Base-by-base conservation (phyloP, 2,113 vertebrate genomes). In the Naja naja region DNA sequence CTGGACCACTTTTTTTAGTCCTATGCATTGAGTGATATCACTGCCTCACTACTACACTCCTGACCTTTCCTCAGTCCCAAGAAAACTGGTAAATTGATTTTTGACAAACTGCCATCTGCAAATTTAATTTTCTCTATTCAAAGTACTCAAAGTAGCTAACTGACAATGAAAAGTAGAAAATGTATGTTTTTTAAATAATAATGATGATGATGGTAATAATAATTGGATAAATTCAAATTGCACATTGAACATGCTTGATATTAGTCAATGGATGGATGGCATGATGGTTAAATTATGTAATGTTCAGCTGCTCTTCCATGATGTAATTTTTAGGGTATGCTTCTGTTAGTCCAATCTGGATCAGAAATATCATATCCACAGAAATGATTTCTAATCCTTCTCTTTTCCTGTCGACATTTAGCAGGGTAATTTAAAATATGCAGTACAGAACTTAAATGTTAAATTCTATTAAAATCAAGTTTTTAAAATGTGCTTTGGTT, bases 401-500 rank as follows among this genome's bases (percentile, higher is more conserved):
- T 49, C 3, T 55, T 53, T 60, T 47, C 56, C 39, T 55, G 23
- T 53, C 30, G 25, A 85, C 14, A 47, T 47, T 30, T 27, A 30
- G 4, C 11, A 1, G 2, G 34, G 27, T 52, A 16, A 30, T 56
- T 3, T 22, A 22, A 43, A 81, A 81, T 39, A 53, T 11, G n/a
- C 27, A 30, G 16, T 34, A n/a, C 43, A 16, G 64, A 81, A 39
- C 8, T 74, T 30, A 43, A 34, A 54, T 6, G 81, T 27, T 81
- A 47, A 45, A 56, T 49, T 87, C 58, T 20, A 55, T 49, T 20
- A 30, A 49, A 60, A 16, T 5, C 43, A 89, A 34, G 90, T 34
- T 86, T 92, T 25, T 85, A 94, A n/a, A 45, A 45, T 91, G 12
- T 89, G 64, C 94, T 96, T 94, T 92, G 69, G 94, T 93, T 87